Evolutionary conservation across 2,888 invertebrate species (phyloP), one percentile per base, ranked within the genome.

Genomic region (Metacarcinus magister): DNA sequence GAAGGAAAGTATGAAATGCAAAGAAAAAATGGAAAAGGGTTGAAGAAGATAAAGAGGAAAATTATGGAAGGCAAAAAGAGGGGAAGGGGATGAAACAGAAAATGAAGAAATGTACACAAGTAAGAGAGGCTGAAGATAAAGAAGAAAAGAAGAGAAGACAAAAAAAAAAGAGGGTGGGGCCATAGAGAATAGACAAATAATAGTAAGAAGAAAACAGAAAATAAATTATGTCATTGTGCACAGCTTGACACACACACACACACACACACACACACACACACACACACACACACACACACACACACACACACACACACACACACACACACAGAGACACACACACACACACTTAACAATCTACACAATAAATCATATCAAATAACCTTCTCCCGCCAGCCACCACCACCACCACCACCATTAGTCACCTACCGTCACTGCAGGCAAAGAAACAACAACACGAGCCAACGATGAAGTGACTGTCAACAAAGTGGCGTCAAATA

Each of bases 261-360:
- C 8, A 16, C 19, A 87, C 39, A 28, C 28, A 87, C 28, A 28
- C 28, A 87, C 89, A 89, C 89, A 89, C 32, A 91, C 23, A 19
- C 91, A 39, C 91, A 44, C 44, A 43, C 90, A 43, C 90, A 39
- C 43, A 90, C 90, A 90, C 43, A 90, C 90, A 90, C 90, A 90
- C 43, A 90, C 43, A 90, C 90, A 90, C 43, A 90, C 90, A 90
- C 90, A 90, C 44, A 90, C 90, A 90, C 90, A 90, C 90, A 90
- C 39, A 90, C 2, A 89, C 39, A 89, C 89, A 89, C 46, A 46
- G 5, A 46, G 19, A 60, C 60, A 60, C 60, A 60, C 60, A 60
- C 60, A 60, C 60, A 60, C 10, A 23, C 19, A 60, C 54, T 54
- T 23, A 60, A 60, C 60, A 60, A 60, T 60, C 23, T 13, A 44